These are phyloP conservation scores for Plagodis pulveraria DNA, from an alignment of 2,888 invertebrate species.

Conservation along the genomic window DNA sequence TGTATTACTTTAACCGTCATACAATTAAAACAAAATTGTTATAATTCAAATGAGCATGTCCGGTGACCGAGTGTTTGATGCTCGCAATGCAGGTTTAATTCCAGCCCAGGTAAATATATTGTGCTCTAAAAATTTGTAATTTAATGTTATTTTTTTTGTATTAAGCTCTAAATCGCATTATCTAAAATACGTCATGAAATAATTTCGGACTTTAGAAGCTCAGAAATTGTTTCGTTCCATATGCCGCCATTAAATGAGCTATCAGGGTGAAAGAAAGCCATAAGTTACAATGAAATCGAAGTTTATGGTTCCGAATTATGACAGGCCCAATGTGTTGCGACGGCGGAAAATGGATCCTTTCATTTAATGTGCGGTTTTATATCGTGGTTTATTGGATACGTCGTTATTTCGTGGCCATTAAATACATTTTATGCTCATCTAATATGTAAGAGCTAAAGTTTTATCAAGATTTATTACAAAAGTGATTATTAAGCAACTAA, in stretches of 20 bases:
- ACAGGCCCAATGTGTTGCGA: slow-evolving; percentile 28
- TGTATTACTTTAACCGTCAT: background rate
- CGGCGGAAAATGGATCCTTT: slow-evolving; percentile 23
- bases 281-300: slow-evolving; percentile 30
- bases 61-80: background rate
- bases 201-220: background rate
- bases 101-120: too few species aligned
- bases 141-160: too few species aligned
- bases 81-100: background rate
- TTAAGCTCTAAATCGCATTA: background rate
- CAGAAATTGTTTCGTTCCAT: slow-evolving; percentile 19
- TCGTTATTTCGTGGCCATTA: slow-evolving; percentile 20
- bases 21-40: background rate
- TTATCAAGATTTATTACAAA: too few species aligned
- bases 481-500: too few species aligned
- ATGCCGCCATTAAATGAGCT: slow-evolving; percentile 20
- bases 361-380: slow-evolving; percentile 31
- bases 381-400: slow-evolving; percentile 28
- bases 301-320: slow-evolving; percentile 30
- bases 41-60: background rate
- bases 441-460: slow-evolving; percentile 13
- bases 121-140: too few species aligned
- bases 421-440: slow-evolving; percentile 17
- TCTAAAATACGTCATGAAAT: background rate
- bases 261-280: slow-evolving; percentile 3